Percentiles rank a stretch among this genome's conserved stretches.
phyloP scores from a whole-genome alignment of 92 coral and sea anemone genomes.

The Chrysogorgia sp. region DNA sequence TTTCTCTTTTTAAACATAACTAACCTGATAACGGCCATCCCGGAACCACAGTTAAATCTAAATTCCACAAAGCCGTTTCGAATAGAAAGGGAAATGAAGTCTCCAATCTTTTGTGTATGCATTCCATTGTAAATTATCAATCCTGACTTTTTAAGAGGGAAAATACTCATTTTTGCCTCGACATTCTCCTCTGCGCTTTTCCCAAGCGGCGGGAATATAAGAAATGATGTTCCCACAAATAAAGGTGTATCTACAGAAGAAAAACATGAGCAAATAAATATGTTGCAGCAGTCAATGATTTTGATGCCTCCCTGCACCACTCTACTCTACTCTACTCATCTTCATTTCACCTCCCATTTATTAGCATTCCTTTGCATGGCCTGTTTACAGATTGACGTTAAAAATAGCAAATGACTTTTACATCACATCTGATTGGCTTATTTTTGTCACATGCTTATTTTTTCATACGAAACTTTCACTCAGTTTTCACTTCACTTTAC shows the following conservation, averaged over 20 bases:
- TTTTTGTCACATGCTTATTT: too few species aligned
- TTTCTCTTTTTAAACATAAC: neutral
- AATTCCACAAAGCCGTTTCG: conserved; percentile 61
- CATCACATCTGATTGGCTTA: too few species aligned
- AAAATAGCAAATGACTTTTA: too few species aligned
- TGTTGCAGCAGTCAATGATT: too few species aligned
- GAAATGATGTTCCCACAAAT: conserved; percentile 48
- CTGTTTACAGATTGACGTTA: too few species aligned
- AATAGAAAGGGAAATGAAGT: conserved; percentile 57
- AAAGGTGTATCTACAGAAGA: neutral
- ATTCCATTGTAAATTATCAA: conserved; percentile 55
- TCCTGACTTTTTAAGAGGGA: conserved; percentile 46
- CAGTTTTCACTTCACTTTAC: too few species aligned
- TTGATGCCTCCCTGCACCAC: too few species aligned
- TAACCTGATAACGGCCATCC: conserved; percentile 55
- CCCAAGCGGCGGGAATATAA: conserved; percentile 61
- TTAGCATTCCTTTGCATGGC: too few species aligned
- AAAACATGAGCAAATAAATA: too few species aligned
- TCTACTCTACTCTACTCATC: too few species aligned
- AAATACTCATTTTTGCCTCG: conserved; percentile 44
- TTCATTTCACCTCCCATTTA: too few species aligned
- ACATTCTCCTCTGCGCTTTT: conserved; percentile 38
- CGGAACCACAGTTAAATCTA: conserved; percentile 66
- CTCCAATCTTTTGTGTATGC: conserved; percentile 44
- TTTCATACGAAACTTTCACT: too few species aligned